Conservation (phyloP, 2,888 invertebrate genomes). For the Linnaemya vulpina region DNA sequence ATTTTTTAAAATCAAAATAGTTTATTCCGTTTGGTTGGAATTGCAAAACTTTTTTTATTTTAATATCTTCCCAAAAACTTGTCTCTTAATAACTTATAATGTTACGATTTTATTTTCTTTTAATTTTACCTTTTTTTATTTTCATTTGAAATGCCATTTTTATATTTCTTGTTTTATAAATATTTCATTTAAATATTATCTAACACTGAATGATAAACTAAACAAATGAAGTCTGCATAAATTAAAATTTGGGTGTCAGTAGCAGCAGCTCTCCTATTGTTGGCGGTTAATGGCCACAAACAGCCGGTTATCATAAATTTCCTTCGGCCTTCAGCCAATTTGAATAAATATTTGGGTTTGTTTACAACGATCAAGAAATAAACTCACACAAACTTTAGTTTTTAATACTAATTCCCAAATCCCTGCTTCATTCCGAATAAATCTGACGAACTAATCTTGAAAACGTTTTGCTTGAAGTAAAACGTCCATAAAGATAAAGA, state of each 20-base stretch:
- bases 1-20: not conserved
- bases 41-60: constrained; percentile 50
- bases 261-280: constrained; percentile 24
- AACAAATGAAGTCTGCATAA: constrained; percentile 3
- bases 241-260: not conserved
- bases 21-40: constrained; percentile 9
- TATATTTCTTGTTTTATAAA: not conserved
- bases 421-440: constrained; percentile 6
- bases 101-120: constrained; percentile 15
- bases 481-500: constrained; percentile 33
- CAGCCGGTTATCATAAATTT: constrained; percentile 8
- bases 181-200: constrained; percentile 47
- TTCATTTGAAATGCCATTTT: constrained; percentile 40
- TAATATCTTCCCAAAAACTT: constrained; percentile 33
- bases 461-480: not conserved
- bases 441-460: not conserved
- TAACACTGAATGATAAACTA: constrained; percentile 34
- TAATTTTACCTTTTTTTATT: not conserved
- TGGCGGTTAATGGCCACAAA: not conserved
- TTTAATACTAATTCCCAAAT: constrained; percentile 47
- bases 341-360: constrained; percentile 57
- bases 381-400: constrained; percentile 38
- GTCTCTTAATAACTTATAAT: constrained; percentile 49
- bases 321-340: constrained; percentile 49
- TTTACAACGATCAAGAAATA: constrained; percentile 22